Conservation (phyloP, 2,797 vertebrate genomes). For the Glossophaga mutica region DNA sequence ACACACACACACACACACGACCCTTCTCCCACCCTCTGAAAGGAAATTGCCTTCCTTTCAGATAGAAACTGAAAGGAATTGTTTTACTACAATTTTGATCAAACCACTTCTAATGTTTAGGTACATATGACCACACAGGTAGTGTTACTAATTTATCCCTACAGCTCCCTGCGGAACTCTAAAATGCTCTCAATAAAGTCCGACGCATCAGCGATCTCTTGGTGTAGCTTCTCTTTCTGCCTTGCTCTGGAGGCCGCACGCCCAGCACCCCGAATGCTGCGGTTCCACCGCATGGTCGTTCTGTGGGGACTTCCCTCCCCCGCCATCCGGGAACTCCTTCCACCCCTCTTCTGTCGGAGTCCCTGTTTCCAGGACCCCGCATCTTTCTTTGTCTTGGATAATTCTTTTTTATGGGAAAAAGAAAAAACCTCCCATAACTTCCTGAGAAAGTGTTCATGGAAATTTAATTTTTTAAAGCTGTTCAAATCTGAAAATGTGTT, state of each 20-base stretch:
- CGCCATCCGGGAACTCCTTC: background rate
- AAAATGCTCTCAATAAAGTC: background rate
- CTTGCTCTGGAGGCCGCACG: background rate
- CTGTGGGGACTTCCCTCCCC: background rate
- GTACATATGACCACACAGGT: background rate
- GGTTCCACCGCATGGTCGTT: rapidly evolving
- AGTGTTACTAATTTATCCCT: background rate
- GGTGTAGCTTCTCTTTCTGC: background rate
- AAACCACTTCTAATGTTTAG: background rate
- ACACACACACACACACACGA: background rate
- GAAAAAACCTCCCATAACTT: background rate
- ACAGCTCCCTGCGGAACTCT: background rate
- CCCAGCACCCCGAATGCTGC: background rate
- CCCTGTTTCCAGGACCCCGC: background rate
- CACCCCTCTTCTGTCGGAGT: background rate
- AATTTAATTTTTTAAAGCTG: background rate
- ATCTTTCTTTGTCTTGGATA: background rate
- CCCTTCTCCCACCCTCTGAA: background rate
- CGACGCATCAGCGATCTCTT: background rate
- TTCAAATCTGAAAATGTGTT: background rate
- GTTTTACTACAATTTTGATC: background rate
- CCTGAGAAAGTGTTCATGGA: background rate
- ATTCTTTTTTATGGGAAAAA: background rate
- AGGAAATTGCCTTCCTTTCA: too few relatives aligned
- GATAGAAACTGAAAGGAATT: background rate